Evolutionary conservation across 2,113 vertebrate genomes (phyloP).

Genomic region (Percopsis transmontana): DNA sequence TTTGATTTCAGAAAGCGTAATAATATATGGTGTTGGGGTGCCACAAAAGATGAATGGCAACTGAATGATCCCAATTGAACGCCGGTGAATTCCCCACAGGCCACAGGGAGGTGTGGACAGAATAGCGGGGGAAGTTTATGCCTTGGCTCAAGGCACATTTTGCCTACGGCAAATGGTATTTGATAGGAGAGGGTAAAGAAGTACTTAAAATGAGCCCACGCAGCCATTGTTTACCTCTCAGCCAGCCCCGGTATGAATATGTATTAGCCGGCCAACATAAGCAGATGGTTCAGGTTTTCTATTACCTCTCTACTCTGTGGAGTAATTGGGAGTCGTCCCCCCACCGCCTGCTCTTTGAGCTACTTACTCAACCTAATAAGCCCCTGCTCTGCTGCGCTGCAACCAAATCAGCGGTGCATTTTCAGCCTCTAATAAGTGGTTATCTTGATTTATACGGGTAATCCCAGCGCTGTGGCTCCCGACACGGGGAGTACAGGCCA

Average conservation of each 20-base stretch:
- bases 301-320: constrained; percentile 67
- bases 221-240: constrained; percentile 14
- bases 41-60: constrained; percentile 77
- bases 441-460: constrained; percentile 78
- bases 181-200: constrained; percentile 8
- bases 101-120: constrained; percentile 29
- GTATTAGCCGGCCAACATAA: constrained; percentile 20
- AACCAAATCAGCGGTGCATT: constrained; percentile 79
- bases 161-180: constrained; percentile 13
- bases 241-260: constrained; percentile 41
- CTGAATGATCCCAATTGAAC: constrained; percentile 71
- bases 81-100: constrained; percentile 57
- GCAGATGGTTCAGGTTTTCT: constrained; percentile 57
- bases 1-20: constrained; percentile 85
- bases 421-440: constrained; percentile 76
- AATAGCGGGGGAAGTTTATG: constrained; percentile 25
- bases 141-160: constrained; percentile 31
- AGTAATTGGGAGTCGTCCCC: constrained; percentile 73
- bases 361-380: constrained; percentile 81
- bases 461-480: constrained; percentile 50
- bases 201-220: neutral
- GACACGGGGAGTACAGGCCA: constrained; percentile 50
- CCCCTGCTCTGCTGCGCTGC: constrained; percentile 72
- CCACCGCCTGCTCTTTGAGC: constrained; percentile 74
- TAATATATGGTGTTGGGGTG: constrained; percentile 80